Conservation (phyloP, 2,888 invertebrate genomes). For the Melieria omissa region DNA sequence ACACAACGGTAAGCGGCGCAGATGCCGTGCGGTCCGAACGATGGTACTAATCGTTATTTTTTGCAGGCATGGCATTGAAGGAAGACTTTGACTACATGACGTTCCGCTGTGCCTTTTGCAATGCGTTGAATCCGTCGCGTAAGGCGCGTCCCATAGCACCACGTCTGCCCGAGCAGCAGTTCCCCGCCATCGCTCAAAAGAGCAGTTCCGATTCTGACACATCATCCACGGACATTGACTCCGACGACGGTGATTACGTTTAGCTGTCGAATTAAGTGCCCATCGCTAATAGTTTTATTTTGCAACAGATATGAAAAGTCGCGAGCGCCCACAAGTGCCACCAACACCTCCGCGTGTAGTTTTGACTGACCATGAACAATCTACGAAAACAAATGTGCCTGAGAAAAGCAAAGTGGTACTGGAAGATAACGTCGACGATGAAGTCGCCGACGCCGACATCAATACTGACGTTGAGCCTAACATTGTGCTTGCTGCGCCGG, state of each 20-base stretch:
- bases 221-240: constrained; percentile 49
- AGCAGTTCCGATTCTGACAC: constrained; percentile 52
- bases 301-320: constrained; percentile 9
- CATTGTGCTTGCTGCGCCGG: not conserved
- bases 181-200: constrained; percentile 33
- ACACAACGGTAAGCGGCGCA: constrained; percentile 82
- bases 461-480: not conserved
- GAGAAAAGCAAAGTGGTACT: not conserved
- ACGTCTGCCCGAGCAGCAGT: constrained; percentile 46
- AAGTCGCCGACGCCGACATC: constrained; percentile 20
- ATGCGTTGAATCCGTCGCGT: constrained; percentile 85
- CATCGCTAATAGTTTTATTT: not conserved
- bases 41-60: constrained; percentile 4
- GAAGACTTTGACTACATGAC: constrained; percentile 81
- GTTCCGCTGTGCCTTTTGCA: constrained; percentile 93
- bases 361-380: not conserved
- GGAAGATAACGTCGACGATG: constrained; percentile 24
- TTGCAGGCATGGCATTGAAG: constrained; percentile 76
- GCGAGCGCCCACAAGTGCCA: constrained; percentile 17
- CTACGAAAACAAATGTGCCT: not conserved
- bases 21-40: constrained; percentile 3
- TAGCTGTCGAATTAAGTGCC: not conserved
- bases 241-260: constrained; percentile 42
- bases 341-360: not conserved
- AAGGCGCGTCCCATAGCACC: constrained; percentile 87